Evolutionary conservation across 2,797 vertebrate genomes (phyloP), one percentile per base, ranked within the genome.

Genomic region (Cyclura pinguis): DNA sequence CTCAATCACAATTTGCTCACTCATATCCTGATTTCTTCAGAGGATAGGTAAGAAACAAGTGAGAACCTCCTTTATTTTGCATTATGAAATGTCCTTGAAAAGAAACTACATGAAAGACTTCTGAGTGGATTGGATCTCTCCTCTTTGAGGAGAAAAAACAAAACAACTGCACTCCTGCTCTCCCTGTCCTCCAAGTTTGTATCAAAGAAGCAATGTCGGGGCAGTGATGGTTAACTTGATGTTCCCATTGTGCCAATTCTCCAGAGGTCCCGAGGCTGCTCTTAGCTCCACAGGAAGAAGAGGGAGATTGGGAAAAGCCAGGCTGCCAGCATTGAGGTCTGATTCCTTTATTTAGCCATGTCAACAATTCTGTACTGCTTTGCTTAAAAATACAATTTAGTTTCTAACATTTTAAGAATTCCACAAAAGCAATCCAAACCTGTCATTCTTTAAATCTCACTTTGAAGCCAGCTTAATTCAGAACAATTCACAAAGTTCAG

Each of bases 401-500:
- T 67, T 90, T 80, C 74, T 69, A 55, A 80, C 83, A 72, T 80
- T 69, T 69, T 50, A n/a, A 67, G 59, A 38, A 38, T 57, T 57
- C 62, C 74, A 85, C 50, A 85, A 73, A 85, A 59, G 42, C n/a
- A 24, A n/a, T 42, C 62, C n/a, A 80, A 69, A 72, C 47, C 52
- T 8, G 47, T 72, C 55, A 16, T 38, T 50, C 12, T 77, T 77
- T 6, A 84, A 35, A 89, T 84, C 42, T 12, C 6, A 29, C 64
- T 85, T 77, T 89, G 84, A 78, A 55, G 74, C 76, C 20, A 73
- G 76, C 50, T 55, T 85, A 47, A 85, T 38, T 84, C 22, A 38
- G 88, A 74, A 69, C 24, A 84, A 85, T 72, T 72, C 67, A 47
- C 10, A 69, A 89, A 32, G 42, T 78, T 89, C 59, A 55, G 88